Evolutionary conservation across 2,113 vertebrate genomes (phyloP), one percentile per base, ranked within the genome.

Genomic region (Ceyx margarethae): DNA sequence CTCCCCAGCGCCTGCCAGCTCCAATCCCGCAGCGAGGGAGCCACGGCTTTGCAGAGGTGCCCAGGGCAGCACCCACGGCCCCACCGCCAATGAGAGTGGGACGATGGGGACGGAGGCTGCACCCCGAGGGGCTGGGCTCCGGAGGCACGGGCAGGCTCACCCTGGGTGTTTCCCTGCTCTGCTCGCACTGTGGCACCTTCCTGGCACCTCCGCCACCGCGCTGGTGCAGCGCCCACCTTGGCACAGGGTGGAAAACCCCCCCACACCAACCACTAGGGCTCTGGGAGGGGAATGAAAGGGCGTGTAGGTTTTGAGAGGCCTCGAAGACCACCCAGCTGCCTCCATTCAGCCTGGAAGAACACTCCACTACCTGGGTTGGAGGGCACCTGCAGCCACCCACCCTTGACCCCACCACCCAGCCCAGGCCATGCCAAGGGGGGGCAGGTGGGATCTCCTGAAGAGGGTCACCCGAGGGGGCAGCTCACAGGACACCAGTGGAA

Each of bases 261-360:
- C 2, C n/a, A 1, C 0, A 13, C 2, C 28, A 1, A 10, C 37
- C 1, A 0, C 57, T 6, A 7, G 26, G 28, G 60, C 71, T 58
- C 2, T 3, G 25, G 21, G 37, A 37, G 43, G 20, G n/a, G 21
- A 17, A 21, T 0, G 57, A 4, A 35, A 11, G 83, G 7, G 15
- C 58, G 10, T 3, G 3, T 1, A 19, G 85, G 22, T 20, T 21
- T 22, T 5, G 62, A 46, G 71, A 50, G 23, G 43, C 65, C 68
- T 19, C 69, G 60, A 3, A 73, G 37, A 66, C 26, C 71, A 19
- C 42, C 56, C 77, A 7, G 37, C 29, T 11, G 51, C 45, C 23
- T 33, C 29, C 43, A 0, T 0, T 11, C 50, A 40, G 21, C 6
- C 35, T 1, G 2, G 43, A 25, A 57, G 46, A 50, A 3, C 61